These are phyloP conservation scores for Phrynosoma blainvillii DNA, from an alignment of 2,113 vertebrate genomes.

Conservation along the genomic window DNA sequence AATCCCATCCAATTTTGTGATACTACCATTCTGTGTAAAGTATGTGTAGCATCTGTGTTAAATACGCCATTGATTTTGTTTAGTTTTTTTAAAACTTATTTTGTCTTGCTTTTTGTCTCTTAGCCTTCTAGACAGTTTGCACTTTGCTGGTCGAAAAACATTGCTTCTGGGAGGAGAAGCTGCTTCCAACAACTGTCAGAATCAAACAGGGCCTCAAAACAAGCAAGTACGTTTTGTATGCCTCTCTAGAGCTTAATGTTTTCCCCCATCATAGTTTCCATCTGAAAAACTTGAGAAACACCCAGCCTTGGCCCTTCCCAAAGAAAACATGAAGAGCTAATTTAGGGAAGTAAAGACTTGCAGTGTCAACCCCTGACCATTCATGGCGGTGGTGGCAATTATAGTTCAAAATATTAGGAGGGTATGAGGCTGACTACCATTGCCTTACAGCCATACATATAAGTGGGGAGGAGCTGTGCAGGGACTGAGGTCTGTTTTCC, in stretches of 20 bases:
- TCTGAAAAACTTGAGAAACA: neutral
- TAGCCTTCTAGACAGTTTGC: constrained; percentile 81
- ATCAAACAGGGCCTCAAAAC: constrained; percentile 76
- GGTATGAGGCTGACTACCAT: neutral
- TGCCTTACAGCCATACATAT: neutral
- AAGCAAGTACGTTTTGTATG: constrained; percentile 80
- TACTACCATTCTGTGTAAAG: neutral
- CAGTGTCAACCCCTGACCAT: neutral
- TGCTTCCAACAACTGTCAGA: constrained; percentile 72
- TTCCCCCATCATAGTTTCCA: neutral
- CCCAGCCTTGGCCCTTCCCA: neutral
- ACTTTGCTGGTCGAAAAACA: constrained; percentile 72
- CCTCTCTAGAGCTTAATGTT: neutral
- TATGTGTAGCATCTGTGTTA: neutral
- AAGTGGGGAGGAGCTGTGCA: no score
- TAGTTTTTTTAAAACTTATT: neutral
- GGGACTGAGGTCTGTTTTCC: no score
- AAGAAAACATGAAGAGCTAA: neutral
- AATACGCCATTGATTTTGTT: neutral
- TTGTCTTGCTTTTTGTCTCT: constrained; percentile 31
- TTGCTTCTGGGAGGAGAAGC: constrained; percentile 72
- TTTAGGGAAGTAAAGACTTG: neutral
- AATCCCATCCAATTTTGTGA: no score
- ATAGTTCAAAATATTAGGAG: neutral
- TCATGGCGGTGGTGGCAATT: neutral